phyloP scores from a whole-genome alignment of 2,113 vertebrate genomes.

The Rallus limicola region DNA sequence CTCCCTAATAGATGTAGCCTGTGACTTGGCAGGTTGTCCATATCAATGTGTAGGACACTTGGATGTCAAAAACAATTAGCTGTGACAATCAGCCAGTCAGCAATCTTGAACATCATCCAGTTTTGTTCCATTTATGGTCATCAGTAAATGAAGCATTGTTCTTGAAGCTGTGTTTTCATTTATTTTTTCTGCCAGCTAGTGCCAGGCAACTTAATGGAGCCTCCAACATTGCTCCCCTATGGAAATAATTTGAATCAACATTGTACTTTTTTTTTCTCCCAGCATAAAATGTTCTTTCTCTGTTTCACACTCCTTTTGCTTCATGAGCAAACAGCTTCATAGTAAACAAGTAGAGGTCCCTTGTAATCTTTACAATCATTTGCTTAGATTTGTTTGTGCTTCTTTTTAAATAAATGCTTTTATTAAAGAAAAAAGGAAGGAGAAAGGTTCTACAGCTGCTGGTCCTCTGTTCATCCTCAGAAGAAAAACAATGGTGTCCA shows the following conservation, averaged over 20 bases:
- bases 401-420: not conserved
- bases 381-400: not conserved
- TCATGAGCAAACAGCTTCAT: not conserved
- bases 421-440: not conserved
- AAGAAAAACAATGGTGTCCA: not conserved
- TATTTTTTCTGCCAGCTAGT: conserved; percentile 56
- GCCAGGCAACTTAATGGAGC: conserved; percentile 34
- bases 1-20: not conserved
- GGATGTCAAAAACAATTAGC: conserved; percentile 44
- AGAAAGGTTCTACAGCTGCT: not conserved
- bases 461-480: not conserved
- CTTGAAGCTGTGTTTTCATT: conserved; percentile 34
- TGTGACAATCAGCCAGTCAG: conserved; percentile 34
- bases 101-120: conserved; percentile 33
- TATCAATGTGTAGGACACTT: not conserved
- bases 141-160: conserved; percentile 52
- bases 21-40: not conserved
- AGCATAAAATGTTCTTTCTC: not conserved
- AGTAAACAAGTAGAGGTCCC: not conserved
- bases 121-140: conserved; percentile 45
- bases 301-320: not conserved
- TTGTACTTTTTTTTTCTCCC: not conserved
- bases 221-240: not conserved
- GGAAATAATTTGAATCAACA: conserved; percentile 23
- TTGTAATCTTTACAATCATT: not conserved